Evolutionary conservation across 1,140 invertebrate genomes (phyloP), one percentile per base, ranked within the genome.

Genomic region (Branchinecta lynchi): DNA sequence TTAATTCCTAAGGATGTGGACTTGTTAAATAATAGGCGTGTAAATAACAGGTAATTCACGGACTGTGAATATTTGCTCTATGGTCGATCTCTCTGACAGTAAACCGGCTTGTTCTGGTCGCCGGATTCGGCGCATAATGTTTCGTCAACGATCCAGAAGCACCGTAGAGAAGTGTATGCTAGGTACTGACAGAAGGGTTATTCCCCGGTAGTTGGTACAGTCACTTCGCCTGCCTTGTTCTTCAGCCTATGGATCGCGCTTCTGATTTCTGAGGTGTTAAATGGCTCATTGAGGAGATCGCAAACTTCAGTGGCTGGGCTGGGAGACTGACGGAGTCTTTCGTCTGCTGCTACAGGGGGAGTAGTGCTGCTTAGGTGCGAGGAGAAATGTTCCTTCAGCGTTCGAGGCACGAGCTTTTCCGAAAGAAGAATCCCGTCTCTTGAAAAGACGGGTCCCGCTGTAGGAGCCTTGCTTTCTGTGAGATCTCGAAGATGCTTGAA

Each of bases 41-140:
- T n/a, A n/a, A n/a, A n/a, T n/a, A n/a, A n/a, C n/a, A n/a, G 46
- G 9, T 51, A 51, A 9, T 51, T 51, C 9, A 51, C n/a, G 46
- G 46, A 51, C 46, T 51, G 46, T 51, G 46, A 51, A 51, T 51
- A 51, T 51, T 51, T n/a, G n/a, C n/a, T n/a, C n/a, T n/a, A n/a
- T n/a, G n/a, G n/a, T n/a, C n/a, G n/a, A n/a, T n/a, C n/a, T 51
- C 46, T 51, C 46, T 51, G 46, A 51, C 46, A 51, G 9, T 9
- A 51, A 51, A 51, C n/a, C 46, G 46, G 46, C 46, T 51, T 51
- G 46, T 51, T 51, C 46, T 51, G n/a, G 46, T 51, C 46, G 9
- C n/a, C n/a, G 46, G 46, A 51, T 51, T 51, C n/a, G 46, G 46
- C 46, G n/a, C 9, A 51, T 51, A 51, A 51, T 51, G 46, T n/a